These are phyloP conservation scores for Monomorium pharaonis DNA, from an alignment of 1,140 invertebrate genomes.

Conservation along the genomic window DNA sequence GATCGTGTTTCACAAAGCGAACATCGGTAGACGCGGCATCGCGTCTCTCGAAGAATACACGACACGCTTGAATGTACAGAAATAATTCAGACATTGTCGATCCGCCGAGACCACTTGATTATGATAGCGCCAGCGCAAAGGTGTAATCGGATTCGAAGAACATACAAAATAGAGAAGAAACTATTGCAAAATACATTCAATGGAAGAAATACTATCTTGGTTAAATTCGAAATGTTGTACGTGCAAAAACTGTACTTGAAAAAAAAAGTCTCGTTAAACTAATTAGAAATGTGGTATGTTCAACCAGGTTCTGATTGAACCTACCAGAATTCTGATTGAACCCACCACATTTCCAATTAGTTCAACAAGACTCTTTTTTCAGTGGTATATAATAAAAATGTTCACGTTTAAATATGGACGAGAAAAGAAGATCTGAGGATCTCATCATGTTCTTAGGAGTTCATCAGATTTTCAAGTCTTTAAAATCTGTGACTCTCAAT, in stretches of 20 bases:
- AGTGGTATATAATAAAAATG: too few species aligned
- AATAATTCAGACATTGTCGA: constrained; percentile 6
- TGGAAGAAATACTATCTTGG: not conserved
- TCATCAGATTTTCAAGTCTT: not conserved
- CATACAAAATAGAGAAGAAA: not conserved
- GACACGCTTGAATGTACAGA: not conserved
- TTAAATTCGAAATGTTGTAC: not conserved
- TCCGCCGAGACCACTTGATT: not conserved
- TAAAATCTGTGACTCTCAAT: not conserved
- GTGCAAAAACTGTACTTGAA: too few species aligned
- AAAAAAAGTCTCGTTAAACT: too few species aligned
- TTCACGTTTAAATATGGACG: not conserved
- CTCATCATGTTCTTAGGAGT: not conserved
- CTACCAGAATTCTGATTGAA: too few species aligned
- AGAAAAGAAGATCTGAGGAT: not conserved
- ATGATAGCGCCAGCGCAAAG: not conserved
- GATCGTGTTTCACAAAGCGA: constrained; percentile 13
- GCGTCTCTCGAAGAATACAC: not conserved
- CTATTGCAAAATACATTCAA: not conserved
- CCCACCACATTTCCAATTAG: too few species aligned
- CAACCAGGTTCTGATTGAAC: too few species aligned
- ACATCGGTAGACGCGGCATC: not conserved
- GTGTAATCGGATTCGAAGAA: not conserved
- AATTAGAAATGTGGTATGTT: too few species aligned
- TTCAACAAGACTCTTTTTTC: too few species aligned